Evolutionary conservation across 2,113 vertebrate species (phyloP).

Genomic region (Periophthalmodon schlosseri): DNA sequence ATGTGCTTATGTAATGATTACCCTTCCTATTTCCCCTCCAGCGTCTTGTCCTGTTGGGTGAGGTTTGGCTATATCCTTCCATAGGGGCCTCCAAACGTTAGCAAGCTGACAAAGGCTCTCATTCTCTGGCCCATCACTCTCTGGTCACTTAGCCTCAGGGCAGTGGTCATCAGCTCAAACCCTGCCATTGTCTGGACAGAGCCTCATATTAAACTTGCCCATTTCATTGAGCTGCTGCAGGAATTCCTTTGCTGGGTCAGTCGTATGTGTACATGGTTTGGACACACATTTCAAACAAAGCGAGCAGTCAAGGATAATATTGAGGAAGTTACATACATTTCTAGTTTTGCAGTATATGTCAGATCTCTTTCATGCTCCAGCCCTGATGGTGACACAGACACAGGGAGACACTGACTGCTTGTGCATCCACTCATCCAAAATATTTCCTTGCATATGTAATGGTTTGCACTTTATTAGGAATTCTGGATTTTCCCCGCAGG

Average conservation of each 20-base stretch:
- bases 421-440: conserved; percentile 57
- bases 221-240: conserved; percentile 73
- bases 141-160: conserved; percentile 68
- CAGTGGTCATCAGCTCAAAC: conserved; percentile 62
- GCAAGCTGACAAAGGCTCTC: conserved; percentile 68
- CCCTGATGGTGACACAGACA: conserved; percentile 44
- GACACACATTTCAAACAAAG: conserved; percentile 80
- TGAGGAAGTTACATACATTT: conserved; percentile 81
- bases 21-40: conserved; percentile 23
- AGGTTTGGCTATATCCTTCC: conserved; percentile 56
- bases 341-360: conserved; percentile 63
- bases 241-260: conserved; percentile 78
- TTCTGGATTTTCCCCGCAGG: conserved; percentile 74
- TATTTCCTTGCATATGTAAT: conserved; percentile 73
- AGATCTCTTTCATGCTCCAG: conserved; percentile 59
- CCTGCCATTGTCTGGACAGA: conserved; percentile 72
- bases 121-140: conserved; percentile 77
- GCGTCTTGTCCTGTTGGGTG: conserved; percentile 34
- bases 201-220: conserved; percentile 80
- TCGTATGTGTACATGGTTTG: conserved; percentile 79
- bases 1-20: conserved; percentile 44
- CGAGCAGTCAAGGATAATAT: conserved; percentile 80
- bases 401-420: conserved; percentile 46
- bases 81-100: conserved; percentile 54
- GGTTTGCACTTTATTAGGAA: conserved; percentile 73